These are phyloP conservation scores for Trileptium ribeirensis DNA, from an alignment of 2,888 invertebrate species.

Conservation along the genomic window DNA sequence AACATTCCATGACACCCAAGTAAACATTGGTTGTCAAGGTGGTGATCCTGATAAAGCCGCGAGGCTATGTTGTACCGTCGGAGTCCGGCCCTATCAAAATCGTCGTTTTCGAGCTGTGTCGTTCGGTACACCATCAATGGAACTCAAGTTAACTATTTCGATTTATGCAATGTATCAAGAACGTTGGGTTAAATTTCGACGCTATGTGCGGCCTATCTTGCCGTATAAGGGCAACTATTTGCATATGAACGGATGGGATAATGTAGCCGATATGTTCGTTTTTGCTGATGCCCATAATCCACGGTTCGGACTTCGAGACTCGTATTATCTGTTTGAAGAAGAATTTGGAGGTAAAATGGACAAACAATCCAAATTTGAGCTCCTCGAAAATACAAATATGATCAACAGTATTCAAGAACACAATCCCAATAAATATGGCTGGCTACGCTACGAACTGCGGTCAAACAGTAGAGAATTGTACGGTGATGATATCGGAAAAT, in stretches of 20 bases:
- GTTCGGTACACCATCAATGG: neutral
- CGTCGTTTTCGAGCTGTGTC: neutral
- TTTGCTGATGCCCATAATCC: slow-evolving; percentile 1
- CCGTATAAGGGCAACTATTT: slow-evolving; percentile 10
- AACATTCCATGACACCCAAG: neutral
- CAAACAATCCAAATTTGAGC: neutral
- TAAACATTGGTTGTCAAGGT: slow-evolving; percentile 2
- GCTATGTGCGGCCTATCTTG: neutral
- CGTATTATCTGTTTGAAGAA: neutral
- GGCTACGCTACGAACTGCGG: neutral
- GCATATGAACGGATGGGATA: slow-evolving; percentile 8
- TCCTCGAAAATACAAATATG: neutral
- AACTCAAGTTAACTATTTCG: neutral
- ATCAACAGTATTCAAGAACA: neutral
- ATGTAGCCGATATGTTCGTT: neutral
- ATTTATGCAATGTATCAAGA: neutral
- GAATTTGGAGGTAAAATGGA: neutral
- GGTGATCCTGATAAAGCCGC: neutral
- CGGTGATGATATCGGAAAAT: neutral
- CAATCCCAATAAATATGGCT: neutral
- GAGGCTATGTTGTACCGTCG: neutral
- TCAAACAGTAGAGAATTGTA: too few relatives aligned
- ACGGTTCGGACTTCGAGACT: neutral
- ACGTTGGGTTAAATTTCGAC: neutral
- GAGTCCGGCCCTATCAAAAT: neutral